Conservation (phyloP, 2,113 vertebrate species). For the Heterochromis multidens region DNA sequence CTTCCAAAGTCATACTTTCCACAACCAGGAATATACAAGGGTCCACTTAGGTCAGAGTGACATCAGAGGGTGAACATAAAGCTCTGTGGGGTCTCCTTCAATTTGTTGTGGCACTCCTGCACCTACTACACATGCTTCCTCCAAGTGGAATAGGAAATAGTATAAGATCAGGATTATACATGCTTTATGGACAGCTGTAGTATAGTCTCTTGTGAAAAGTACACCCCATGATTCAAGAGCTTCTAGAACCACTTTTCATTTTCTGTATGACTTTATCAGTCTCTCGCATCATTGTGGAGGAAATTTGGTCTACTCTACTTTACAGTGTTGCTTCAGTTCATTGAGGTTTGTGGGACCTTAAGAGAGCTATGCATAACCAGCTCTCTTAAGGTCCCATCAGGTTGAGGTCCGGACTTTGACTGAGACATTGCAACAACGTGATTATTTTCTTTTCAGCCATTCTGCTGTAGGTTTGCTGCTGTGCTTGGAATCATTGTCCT, state of each 20-base stretch:
- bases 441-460: not conserved
- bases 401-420: not conserved
- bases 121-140: not conserved
- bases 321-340: not conserved
- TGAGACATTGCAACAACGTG: too few relatives aligned
- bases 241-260: not conserved
- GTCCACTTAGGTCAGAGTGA: not conserved
- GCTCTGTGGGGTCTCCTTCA: not conserved
- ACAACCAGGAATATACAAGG: not conserved
- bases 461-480: too few relatives aligned
- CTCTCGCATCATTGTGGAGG: not conserved
- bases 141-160: accelerated
- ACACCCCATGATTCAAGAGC: not conserved
- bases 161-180: not conserved
- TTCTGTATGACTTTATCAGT: not conserved
- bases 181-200: accelerated
- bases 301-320: not conserved
- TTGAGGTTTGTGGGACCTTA: accelerated
- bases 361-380: not conserved
- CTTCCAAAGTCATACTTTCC: not conserved
- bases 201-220: accelerated
- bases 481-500: not conserved
- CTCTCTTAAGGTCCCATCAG: too few relatives aligned
- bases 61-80: not conserved
- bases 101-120: accelerated